Conservation (phyloP, 2,113 vertebrate genomes). For the Sarotherodon lohbergeri region DNA sequence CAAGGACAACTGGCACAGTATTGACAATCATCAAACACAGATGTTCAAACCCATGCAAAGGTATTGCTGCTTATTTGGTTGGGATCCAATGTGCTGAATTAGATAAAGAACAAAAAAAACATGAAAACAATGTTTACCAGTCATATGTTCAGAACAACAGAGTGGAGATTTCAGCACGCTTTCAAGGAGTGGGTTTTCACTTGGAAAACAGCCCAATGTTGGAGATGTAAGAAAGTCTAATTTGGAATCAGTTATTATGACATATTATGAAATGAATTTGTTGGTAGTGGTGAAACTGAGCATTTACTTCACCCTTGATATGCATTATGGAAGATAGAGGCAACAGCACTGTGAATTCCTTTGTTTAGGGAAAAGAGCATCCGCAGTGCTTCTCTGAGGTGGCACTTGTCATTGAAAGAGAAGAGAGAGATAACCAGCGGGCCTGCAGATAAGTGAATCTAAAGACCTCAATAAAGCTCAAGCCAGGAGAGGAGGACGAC, state of each 20-base stretch:
- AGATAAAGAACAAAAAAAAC: slow-evolving; percentile 28
- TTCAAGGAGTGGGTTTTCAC: background rate
- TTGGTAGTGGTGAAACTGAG: background rate
- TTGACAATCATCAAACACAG: slow-evolving; percentile 68
- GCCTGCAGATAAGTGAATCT: slow-evolving; percentile 66
- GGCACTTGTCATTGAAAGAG: slow-evolving; percentile 50
- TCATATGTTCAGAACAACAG: background rate
- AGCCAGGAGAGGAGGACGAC: slow-evolving; percentile 41
- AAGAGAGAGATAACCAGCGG: slow-evolving; percentile 41
- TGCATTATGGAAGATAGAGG: background rate
- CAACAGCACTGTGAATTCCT: background rate
- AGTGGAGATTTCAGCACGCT: background rate
- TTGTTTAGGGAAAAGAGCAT: slow-evolving; percentile 27
- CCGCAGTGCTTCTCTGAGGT: slow-evolving; percentile 37
- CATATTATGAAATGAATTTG: background rate
- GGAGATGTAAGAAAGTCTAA: background rate
- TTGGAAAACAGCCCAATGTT: background rate
- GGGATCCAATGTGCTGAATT: slow-evolving; percentile 28
- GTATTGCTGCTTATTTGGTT: slow-evolving; percentile 52
- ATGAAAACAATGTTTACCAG: background rate
- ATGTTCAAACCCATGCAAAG: slow-evolving; percentile 70
- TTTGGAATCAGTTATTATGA: background rate
- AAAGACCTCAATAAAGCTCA: slow-evolving; percentile 60
- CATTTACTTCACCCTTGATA: background rate
- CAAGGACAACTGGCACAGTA: slow-evolving; percentile 58